Base-by-base conservation (phyloP, 37 sponge, comb jelly and placozoan species). In the Agelas oroides region DNA sequence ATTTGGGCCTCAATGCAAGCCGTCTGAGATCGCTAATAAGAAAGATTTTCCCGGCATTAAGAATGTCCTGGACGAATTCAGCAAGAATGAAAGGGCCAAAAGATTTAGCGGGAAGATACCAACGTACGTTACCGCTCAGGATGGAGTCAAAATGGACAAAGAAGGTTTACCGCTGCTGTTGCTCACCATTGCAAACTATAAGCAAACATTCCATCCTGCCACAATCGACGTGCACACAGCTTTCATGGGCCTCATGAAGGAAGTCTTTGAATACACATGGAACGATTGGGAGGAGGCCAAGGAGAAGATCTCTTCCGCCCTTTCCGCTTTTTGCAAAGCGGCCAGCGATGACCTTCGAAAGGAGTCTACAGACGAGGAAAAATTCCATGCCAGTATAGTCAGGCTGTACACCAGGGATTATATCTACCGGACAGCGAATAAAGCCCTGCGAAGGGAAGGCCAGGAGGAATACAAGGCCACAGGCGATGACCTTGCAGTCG, bases 201-300 rank as follows among this genome's bases (percentile, higher is more conserved):
- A 57, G 59, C 59, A 57, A 57, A 57, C 59, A 57, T 57, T 57
- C 59, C 59, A 57, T 57, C 59, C 59, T 57, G 59, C 59, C 59
- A 57, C 17, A 57, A 57, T 57, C 59, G 59, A 57, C 59, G 59
- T 57, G 59, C 59, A 57, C 59, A 19, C 17, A 57, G 59, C 59
- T 57, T 57, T 57, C 59, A 57, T 57, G 17, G 59, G 59, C 59
- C 59, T 57, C 59, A 57, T 57, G 59, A 57, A 57, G 59, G 59
- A 57, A 57, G 59, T 57, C 59, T 57, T 57, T 57, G 59, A 57
- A 20, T 66, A n/a, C n/a, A n/a, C n/a, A n/a, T n/a, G n/a, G n/a
- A n/a, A n/a, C n/a, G n/a, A n/a, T n/a, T n/a, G n/a, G n/a, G n/a
- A n/a, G n/a, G n/a, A n/a, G n/a, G n/a, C n/a, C n/a, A n/a, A n/a